Base-by-base conservation (phyloP, 30 jellyfish, hydroid and myxozoan genomes). In the Turritopsis dohrnii region DNA sequence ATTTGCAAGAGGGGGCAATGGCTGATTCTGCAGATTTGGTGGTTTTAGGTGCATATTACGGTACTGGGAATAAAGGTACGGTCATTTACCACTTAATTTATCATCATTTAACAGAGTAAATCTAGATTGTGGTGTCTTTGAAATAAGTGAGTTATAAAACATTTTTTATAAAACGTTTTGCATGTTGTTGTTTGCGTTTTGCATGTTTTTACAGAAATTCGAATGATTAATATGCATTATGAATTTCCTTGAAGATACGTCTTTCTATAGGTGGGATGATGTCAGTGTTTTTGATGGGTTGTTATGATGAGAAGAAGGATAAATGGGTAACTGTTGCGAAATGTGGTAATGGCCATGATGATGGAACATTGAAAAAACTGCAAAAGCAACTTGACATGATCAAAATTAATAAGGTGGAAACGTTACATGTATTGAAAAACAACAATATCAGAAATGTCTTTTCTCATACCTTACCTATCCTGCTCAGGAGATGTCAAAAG, bases 341-440 rank as follows among this genome's bases (percentile, higher is more conserved):
- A 75, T 91, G 97, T 87, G 97, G 97, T 28, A 91, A 91, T 74
- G 97, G 97, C 8, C 96, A 86, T 75, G 97, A 87, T 53, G 97
- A 91, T 79, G 87, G 31, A 26, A 87, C 94, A 74, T 73, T 91
- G 23, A 85, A 76, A 1, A 83, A 84, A 73, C 53, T 91, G n/a
- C 97, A 91, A 79, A 84, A 88, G 76, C 86, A 88, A 65, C 84
- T 91, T 3, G 75, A 83, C 20, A 87, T 91, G 79, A 75, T 54
- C 80, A 91, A 91, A 69, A 91, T 91, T 0, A 72, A 71, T 28
- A 87, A 87, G 96, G 97, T 87, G 23, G 41, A 29, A 19, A 17
- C 60, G 13, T 41, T 41, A 41, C 13, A 5, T 41, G 5, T 41
- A 13, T 41, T 41, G 9, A 41, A n/a, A n/a, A n/a, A n/a, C n/a